Percentiles rank a stretch among this genome's conserved stretches.
phyloP scores from a whole-genome alignment of 2,888 invertebrate species.

The Rhopalosiphum nymphaeae region DNA sequence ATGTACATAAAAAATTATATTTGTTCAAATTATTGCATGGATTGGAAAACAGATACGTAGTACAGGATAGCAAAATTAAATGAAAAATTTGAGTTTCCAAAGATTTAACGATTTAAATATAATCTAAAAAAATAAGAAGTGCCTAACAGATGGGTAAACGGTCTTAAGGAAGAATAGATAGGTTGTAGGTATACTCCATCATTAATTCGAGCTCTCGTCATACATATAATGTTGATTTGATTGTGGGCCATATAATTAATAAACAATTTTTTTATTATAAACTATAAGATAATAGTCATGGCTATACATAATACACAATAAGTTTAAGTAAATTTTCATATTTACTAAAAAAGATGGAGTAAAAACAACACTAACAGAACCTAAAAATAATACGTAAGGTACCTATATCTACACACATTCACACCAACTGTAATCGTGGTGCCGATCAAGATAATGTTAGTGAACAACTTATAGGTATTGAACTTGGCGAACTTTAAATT shows the following conservation, averaged over 20 bases:
- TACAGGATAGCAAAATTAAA: neutral
- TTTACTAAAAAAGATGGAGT: neutral
- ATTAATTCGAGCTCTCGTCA: neutral
- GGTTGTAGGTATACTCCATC: no score
- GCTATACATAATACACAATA: neutral
- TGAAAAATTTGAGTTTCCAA: neutral
- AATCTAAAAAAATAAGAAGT: neutral
- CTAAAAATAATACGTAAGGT: neutral
- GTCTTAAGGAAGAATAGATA: neutral
- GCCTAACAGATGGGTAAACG: neutral
- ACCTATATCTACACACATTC: neutral
- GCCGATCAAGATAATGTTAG: neutral
- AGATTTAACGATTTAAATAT: neutral
- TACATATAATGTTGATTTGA: neutral
- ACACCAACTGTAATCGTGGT: neutral
- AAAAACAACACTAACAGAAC: neutral
- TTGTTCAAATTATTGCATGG: neutral
- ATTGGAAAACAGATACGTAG: neutral
- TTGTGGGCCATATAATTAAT: neutral
- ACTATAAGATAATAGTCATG: neutral
- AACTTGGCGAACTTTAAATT: neutral
- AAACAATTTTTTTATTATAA: neutral
- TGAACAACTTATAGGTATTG: neutral
- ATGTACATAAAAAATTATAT: neutral
- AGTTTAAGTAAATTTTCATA: neutral